Conservation (phyloP, 1,140 invertebrate genomes). For the Schlechtendalia chinensis region DNA sequence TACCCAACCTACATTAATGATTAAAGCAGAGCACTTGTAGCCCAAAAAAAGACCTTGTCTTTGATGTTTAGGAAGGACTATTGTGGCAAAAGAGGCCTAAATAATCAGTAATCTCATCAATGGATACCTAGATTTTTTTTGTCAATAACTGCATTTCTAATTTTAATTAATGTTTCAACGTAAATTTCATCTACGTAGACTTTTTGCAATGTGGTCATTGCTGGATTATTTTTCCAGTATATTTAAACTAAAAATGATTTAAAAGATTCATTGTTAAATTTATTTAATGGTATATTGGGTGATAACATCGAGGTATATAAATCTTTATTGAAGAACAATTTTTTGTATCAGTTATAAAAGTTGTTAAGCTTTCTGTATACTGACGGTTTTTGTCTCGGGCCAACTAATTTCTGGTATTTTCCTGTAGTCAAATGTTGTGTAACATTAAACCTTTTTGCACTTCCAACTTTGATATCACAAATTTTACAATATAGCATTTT, state of each 20-base stretch:
- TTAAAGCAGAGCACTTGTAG: too few relatives aligned
- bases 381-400: not conserved
- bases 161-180: not conserved
- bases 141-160: not conserved
- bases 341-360: not conserved
- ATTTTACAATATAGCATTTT: conserved; percentile 7
- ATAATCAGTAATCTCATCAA: not conserved
- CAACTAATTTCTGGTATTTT: not conserved
- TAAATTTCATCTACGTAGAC: not conserved
- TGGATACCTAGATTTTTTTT: not conserved
- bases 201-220: not conserved
- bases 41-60: too few relatives aligned
- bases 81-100: not conserved
- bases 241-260: not conserved
- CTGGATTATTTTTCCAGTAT: conserved; percentile 6
- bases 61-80: too few relatives aligned
- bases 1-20: too few relatives aligned
- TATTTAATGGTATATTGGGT: conserved; percentile 9
- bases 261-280: too few relatives aligned
- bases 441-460: too few relatives aligned
- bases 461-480: too few relatives aligned
- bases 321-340: not conserved
- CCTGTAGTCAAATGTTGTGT: too few relatives aligned
- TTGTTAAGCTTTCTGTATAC: not conserved
- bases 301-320: not conserved